Conservation (phyloP, 2,113 vertebrate species). For the Microcebus jonahi region DNA sequence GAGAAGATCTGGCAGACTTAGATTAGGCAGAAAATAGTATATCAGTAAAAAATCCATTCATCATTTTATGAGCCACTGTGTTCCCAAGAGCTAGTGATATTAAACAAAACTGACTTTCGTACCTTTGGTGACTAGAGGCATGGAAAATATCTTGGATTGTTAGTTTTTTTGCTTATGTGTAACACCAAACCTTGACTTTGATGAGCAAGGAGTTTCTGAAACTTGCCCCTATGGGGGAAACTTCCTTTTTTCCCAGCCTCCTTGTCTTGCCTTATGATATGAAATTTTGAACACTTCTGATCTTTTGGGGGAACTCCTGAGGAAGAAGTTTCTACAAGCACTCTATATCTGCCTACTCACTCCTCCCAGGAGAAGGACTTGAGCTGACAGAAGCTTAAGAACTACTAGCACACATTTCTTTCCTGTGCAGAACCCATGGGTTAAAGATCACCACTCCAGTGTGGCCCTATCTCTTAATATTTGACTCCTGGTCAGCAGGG, state of each 20-base stretch:
- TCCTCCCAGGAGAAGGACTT: neutral
- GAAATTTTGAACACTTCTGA: neutral
- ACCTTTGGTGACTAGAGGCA: neutral
- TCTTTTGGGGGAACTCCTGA: neutral
- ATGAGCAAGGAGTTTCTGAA: neutral
- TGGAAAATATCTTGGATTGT: neutral
- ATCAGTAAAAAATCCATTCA: neutral
- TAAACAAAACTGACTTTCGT: neutral
- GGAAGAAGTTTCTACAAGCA: neutral
- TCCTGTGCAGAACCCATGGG: neutral
- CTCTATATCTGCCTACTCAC: neutral
- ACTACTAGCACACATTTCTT: neutral
- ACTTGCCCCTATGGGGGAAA: neutral
- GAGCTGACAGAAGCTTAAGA: neutral
- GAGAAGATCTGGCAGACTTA: neutral
- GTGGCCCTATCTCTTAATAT: too few relatives aligned
- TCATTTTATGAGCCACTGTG: neutral
- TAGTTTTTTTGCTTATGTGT: neutral
- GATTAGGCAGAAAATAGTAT: neutral
- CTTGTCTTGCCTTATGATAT: neutral
- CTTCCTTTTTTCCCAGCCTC: neutral
- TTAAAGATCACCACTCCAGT: too few relatives aligned
- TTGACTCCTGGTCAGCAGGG: too few relatives aligned
- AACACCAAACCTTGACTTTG: neutral
- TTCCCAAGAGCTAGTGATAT: neutral